phyloP scores from a whole-genome alignment of 92 coral and sea anemone genomes.

The Palythoa grandiflora region DNA sequence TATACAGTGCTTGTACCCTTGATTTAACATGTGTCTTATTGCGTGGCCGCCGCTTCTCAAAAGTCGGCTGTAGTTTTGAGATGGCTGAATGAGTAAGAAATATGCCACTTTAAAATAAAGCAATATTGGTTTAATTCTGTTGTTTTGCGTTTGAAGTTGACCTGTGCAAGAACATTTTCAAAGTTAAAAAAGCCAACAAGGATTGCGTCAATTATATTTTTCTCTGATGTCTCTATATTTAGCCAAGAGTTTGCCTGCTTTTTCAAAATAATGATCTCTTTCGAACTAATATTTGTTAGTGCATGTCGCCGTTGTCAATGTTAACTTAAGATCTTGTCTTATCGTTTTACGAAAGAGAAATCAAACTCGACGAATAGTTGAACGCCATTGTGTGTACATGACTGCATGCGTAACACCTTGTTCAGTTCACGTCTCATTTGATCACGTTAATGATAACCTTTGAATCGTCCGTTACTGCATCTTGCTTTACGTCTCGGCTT shows the following conservation, averaged over 20 bases:
- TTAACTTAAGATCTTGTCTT: no score
- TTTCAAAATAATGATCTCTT: neutral
- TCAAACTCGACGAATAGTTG: neutral
- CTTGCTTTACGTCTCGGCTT: neutral
- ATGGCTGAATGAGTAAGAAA: neutral
- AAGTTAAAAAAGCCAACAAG: neutral
- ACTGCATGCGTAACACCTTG: neutral
- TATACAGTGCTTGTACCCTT: no score
- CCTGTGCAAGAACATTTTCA: neutral
- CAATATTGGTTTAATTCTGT: neutral
- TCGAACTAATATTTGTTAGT: no score
- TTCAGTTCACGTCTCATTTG: neutral
- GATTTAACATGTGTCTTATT: no score
- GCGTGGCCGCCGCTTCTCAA: no score
- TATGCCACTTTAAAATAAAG: neutral
- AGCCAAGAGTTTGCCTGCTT: neutral
- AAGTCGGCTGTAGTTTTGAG: no score
- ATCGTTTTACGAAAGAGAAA: no score
- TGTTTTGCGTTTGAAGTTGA: neutral
- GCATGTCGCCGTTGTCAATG: no score
- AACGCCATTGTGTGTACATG: neutral
- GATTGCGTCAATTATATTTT: no score
- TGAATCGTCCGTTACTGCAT: neutral
- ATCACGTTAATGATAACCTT: slow-evolving; percentile 39
- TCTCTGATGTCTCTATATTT: neutral